Evolutionary conservation across 2,797 vertebrate species (phyloP).

Genomic region (Triplophysa yarkandensis): DNA sequence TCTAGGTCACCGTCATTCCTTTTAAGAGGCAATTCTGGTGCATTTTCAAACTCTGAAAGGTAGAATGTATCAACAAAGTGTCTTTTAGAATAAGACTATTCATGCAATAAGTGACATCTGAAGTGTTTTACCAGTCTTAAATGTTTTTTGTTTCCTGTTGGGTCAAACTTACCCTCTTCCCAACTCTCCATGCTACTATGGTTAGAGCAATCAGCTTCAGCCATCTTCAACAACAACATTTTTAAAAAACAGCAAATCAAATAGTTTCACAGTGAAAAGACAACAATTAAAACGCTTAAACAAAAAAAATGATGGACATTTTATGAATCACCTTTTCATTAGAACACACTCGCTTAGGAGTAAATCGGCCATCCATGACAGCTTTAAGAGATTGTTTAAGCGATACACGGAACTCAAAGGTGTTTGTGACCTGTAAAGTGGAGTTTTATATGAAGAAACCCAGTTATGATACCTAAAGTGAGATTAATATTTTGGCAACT

Average conservation of each 20-base stretch:
- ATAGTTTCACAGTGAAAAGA: neutral
- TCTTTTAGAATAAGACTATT: neutral
- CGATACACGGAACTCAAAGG: constrained; percentile 62
- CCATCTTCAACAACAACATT: neutral
- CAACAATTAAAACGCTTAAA: neutral
- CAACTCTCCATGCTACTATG: constrained; percentile 11
- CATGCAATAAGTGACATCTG: neutral
- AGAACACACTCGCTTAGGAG: constrained; percentile 59
- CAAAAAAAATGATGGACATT: neutral
- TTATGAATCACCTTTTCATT: constrained; percentile 40
- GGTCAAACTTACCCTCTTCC: constrained; percentile 31
- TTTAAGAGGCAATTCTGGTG: constrained; percentile 28
- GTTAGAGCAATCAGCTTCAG: constrained; percentile 13
- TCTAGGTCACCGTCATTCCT: constrained; percentile 23
- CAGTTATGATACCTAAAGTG: neutral
- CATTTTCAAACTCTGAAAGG: constrained; percentile 31
- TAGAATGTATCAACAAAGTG: neutral
- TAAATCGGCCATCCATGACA: constrained; percentile 66
- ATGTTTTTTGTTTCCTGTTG: too few relatives aligned
- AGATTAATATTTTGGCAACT: neutral
- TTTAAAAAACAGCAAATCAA: constrained; percentile 11
- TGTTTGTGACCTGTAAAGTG: constrained; percentile 68
- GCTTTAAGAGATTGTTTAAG: constrained; percentile 66
- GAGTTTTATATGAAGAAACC: neutral
- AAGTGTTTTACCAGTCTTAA: neutral